These are phyloP conservation scores for Glandiceps talaboti DNA, from an alignment of 53 echinoderm and acorn worm species.

Conservation along the genomic window DNA sequence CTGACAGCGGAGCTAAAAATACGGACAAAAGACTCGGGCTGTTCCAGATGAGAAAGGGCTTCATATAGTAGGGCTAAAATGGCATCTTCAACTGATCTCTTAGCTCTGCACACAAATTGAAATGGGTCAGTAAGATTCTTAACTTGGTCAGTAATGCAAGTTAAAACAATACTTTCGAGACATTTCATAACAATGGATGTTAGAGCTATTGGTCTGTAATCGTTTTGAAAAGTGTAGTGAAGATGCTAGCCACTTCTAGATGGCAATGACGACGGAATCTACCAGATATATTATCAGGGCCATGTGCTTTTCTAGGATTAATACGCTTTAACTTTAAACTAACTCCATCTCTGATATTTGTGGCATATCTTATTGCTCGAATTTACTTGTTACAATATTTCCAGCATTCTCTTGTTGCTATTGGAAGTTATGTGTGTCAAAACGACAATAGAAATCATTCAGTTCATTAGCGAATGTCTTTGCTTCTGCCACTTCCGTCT, in stretches of 20 bases:
- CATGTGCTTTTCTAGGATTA: not conserved
- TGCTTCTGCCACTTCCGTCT: not conserved
- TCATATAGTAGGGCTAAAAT: not conserved
- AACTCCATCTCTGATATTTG: not conserved
- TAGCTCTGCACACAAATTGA: not conserved
- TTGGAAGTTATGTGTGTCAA: not conserved
- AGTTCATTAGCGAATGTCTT: no score
- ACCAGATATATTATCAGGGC: no score
- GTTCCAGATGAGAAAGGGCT: not conserved
- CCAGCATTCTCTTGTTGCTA: not conserved
- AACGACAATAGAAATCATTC: not conserved
- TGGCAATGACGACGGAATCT: not conserved
- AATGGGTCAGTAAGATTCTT: not conserved
- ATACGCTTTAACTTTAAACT: not conserved
- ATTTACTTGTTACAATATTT: not conserved
- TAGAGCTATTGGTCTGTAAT: not conserved
- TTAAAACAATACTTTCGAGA: not conserved
- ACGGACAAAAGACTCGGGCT: not conserved
- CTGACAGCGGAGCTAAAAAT: no score
- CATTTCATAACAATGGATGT: not conserved
- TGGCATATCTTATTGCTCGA: not conserved
- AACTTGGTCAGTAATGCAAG: not conserved
- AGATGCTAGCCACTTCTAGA: not conserved
- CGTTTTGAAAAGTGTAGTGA: not conserved
- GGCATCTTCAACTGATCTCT: not conserved